These are phyloP conservation scores for Luperina nickerlii DNA, from an alignment of 2,888 invertebrate species.

Conservation along the genomic window DNA sequence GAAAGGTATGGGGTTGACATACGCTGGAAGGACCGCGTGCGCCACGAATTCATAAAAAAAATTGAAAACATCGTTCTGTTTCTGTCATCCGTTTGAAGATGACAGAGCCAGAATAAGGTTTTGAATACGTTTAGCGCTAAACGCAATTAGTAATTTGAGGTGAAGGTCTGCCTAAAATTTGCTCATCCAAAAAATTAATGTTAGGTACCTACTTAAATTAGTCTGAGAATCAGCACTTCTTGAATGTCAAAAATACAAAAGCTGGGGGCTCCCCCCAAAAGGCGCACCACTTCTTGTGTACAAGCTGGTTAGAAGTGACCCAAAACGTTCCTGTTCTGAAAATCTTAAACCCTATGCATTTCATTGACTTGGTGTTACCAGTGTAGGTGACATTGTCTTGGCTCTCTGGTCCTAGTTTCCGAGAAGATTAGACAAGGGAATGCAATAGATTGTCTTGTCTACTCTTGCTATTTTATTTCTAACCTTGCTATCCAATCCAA, in stretches of 20 bases:
- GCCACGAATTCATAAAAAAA: neutral
- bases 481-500: constrained; percentile 33
- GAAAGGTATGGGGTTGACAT: constrained; percentile 17
- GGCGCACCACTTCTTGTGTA: neutral
- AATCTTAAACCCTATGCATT: constrained; percentile 2
- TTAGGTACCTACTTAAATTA: neutral
- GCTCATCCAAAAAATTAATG: neutral
- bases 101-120: neutral
- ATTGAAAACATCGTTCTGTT: neutral
- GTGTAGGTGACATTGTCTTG: constrained; percentile 39
- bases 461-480: constrained; percentile 38
- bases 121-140: neutral
- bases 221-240: neutral
- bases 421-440: constrained; percentile 30
- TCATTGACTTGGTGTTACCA: constrained; percentile 5
- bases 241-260: too few relatives aligned
- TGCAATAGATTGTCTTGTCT: constrained; percentile 21
- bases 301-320: neutral
- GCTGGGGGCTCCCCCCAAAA: too few relatives aligned
- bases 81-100: neutral
- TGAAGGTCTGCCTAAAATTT: neutral
- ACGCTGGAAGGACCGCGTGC: neutral
- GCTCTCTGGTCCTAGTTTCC: constrained; percentile 39
- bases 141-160: neutral
- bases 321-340: neutral